Evolutionary conservation across 53 echinoderm and acorn worm genomes (phyloP).

Genomic region (Paracentrotus lividus): DNA sequence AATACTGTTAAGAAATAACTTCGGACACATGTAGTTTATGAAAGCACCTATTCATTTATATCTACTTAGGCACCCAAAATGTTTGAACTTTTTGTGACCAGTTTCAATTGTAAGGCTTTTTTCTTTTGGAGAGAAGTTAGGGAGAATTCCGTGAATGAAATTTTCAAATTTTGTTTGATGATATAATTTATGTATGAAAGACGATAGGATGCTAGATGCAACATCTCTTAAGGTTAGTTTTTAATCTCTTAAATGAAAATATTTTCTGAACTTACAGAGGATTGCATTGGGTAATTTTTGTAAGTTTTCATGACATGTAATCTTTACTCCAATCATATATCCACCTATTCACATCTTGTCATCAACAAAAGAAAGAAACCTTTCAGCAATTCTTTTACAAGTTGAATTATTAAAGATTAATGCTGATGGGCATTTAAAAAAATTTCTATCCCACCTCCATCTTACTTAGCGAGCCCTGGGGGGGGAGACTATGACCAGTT

Average conservation of each 20-base stretch:
- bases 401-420: background rate
- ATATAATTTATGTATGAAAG: background rate
- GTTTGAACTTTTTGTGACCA: conserved; percentile 8
- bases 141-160: background rate
- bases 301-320: too few relatives aligned
- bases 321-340: background rate
- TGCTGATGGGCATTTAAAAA: conserved; percentile 9
- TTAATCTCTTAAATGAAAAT: too few relatives aligned
- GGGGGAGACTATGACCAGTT: background rate
- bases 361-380: background rate
- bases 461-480: background rate
- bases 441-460: background rate
- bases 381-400: background rate
- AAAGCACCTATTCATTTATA: background rate
- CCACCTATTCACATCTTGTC: background rate
- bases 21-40: background rate
- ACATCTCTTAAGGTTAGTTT: too few relatives aligned
- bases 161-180: background rate
- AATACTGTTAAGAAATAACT: conserved; percentile 31
- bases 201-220: too few relatives aligned
- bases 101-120: background rate
- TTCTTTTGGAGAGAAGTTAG: background rate
- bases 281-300: too few relatives aligned
- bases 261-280: too few relatives aligned
- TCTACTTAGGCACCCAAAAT: background rate